Conservation (phyloP, 2,113 vertebrate genomes). For the Myotis lucifugus region DNA sequence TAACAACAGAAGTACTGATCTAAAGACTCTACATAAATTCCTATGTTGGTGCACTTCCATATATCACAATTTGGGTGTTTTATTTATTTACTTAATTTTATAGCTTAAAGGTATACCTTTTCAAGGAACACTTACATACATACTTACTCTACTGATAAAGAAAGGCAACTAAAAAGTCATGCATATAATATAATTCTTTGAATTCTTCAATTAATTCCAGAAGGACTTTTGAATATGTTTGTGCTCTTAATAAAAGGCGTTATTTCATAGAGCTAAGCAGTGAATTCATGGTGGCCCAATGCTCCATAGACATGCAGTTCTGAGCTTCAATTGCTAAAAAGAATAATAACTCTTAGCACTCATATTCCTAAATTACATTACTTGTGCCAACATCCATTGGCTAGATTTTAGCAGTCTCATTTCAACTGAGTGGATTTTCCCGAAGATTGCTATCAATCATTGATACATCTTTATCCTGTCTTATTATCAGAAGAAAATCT, state of each 20-base stretch:
- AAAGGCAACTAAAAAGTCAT: conserved; percentile 13
- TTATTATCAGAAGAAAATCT: conserved; percentile 47
- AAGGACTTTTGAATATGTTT: background rate
- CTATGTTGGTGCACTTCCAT: background rate
- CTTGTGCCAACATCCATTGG: background rate
- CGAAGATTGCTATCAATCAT: conserved; percentile 7
- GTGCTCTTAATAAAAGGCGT: background rate
- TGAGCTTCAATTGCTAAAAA: conserved; percentile 43
- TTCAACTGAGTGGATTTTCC: background rate
- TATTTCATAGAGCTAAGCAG: background rate
- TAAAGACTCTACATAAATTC: conserved; percentile 21
- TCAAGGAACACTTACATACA: background rate
- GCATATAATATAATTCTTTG: background rate
- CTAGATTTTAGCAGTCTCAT: conserved; percentile 39
- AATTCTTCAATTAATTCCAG: conserved; percentile 65
- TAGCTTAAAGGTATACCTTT: conserved; percentile 3
- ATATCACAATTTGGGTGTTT: background rate
- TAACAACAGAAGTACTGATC: background rate
- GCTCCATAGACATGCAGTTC: background rate
- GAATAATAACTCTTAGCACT: conserved; percentile 40
- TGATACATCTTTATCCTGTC: background rate
- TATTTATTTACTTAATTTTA: background rate
- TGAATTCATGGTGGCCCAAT: background rate
- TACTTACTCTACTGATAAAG: background rate
- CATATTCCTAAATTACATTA: background rate